A percentile compares a stretch with the other conserved stretches of the same genome.
phyloP scores from a whole-genome alignment of 2,888 invertebrate genomes.

The Agriopis aurantiaria region DNA sequence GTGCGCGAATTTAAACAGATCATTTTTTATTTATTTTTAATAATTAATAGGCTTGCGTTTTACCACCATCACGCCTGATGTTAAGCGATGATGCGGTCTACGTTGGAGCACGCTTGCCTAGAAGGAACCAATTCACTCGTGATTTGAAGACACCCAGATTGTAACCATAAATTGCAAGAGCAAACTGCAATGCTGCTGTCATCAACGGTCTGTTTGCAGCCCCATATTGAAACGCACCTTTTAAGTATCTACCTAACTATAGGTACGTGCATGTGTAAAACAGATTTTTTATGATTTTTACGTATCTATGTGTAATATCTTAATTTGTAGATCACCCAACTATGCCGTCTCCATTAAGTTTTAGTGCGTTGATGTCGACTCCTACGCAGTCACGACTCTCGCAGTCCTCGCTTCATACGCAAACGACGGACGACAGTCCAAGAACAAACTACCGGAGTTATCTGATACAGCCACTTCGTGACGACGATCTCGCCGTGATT shows the following conservation, averaged over 20 bases:
- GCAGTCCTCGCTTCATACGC: constrained; percentile 52
- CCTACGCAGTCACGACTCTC: constrained; percentile 77
- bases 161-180: neutral
- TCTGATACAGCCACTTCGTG: constrained; percentile 82
- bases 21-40: no score
- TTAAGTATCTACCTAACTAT: no score
- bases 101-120: no score
- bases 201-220: neutral
- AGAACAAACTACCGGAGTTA: constrained; percentile 82
- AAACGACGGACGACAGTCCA: constrained; percentile 78
- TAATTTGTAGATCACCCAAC: neutral
- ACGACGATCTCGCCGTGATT: constrained; percentile 67
- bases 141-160: no score
- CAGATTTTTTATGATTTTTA: no score
- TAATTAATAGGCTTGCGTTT: no score
- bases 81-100: no score
- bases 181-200: neutral
- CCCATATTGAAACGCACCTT: no score
- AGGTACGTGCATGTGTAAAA: no score
- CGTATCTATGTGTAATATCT: no score
- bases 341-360: constrained; percentile 45
- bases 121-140: no score
- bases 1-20: neutral
- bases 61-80: no score
- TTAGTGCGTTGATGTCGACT: constrained; percentile 55